These are phyloP conservation scores for Thalassarche chlororhynchos DNA, from an alignment of 2,113 vertebrate species.

Conservation along the genomic window DNA sequence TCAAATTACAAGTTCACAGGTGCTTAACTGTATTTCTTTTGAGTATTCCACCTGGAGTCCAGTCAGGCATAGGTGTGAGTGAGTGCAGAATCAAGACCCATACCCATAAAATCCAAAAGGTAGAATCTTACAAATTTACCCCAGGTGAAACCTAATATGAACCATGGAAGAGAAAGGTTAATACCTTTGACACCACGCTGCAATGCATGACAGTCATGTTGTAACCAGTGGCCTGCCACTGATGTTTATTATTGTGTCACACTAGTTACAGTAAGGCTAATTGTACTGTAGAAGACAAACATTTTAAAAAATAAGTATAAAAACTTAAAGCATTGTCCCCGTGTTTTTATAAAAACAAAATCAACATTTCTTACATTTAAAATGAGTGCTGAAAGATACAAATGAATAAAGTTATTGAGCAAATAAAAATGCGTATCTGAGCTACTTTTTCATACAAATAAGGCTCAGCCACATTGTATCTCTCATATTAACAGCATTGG, in stretches of 20 bases:
- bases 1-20: not conserved
- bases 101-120: not conserved
- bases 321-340: slow-evolving; percentile 94
- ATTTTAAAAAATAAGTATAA: slow-evolving; percentile 79
- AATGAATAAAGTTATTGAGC: slow-evolving; percentile 78
- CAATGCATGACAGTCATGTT: slow-evolving; percentile 71
- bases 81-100: not conserved
- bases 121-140: slow-evolving; percentile 4
- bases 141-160: slow-evolving; percentile 47
- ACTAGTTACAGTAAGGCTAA: slow-evolving; percentile 82
- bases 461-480: slow-evolving; percentile 79
- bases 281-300: slow-evolving; percentile 76
- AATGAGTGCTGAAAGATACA: slow-evolving; percentile 83
- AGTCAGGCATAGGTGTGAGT: not conserved
- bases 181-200: slow-evolving; percentile 67
- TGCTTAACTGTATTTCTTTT: not conserved
- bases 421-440: slow-evolving; percentile 81
- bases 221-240: slow-evolving; percentile 84
- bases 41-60: not conserved
- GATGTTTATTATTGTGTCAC: slow-evolving; percentile 79
- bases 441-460: slow-evolving; percentile 77
- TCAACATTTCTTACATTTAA: slow-evolving; percentile 78
- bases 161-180: slow-evolving; percentile 58
- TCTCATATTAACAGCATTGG: slow-evolving; percentile 71
- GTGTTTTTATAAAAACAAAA: slow-evolving; percentile 84